A percentile compares a stretch with the other conserved stretches of the same genome.
phyloP scores from a whole-genome alignment of 2,888 invertebrate genomes.

The Sipha maydis region DNA sequence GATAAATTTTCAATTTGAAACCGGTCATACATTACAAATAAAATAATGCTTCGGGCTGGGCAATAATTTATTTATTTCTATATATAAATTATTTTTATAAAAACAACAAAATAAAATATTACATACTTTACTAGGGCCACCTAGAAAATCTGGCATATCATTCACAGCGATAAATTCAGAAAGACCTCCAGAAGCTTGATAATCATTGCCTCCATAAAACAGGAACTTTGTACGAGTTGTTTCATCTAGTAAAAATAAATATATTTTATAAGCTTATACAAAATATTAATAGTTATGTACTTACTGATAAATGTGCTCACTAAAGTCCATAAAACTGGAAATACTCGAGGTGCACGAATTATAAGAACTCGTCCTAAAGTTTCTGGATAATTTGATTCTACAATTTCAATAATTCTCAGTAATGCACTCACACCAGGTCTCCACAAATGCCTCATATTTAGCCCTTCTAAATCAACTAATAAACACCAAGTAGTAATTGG shows the following conservation, averaged over 20 bases:
- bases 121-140: conserved; percentile 86
- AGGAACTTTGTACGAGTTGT: conserved; percentile 91
- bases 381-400: conserved; percentile 94
- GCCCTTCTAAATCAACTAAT: conserved; percentile 90
- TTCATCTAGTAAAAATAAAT: conserved; percentile 74
- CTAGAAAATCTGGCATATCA: conserved; percentile 90
- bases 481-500: conserved; percentile 91
- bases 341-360: conserved; percentile 90
- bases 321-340: conserved; percentile 94
- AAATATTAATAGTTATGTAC: conserved; percentile 61
- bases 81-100: too few relatives aligned
- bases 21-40: too few relatives aligned
- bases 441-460: conserved; percentile 96
- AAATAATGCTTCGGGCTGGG: too few relatives aligned
- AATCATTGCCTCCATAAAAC: conserved; percentile 90
- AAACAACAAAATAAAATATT: background rate
- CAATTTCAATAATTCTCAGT: conserved; percentile 80
- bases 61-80: too few relatives aligned
- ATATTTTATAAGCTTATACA: conserved; percentile 62
- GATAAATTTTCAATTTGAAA: too few relatives aligned
- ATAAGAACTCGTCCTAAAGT: conserved; percentile 92
- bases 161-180: conserved; percentile 86
- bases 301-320: conserved; percentile 92
- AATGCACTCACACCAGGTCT: conserved; percentile 86
- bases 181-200: conserved; percentile 82